A percentile compares a stretch with the other conserved stretches of the same genome.
phyloP scores from a whole-genome alignment of 2,888 invertebrate species.

The Drosophila barbarae region DNA sequence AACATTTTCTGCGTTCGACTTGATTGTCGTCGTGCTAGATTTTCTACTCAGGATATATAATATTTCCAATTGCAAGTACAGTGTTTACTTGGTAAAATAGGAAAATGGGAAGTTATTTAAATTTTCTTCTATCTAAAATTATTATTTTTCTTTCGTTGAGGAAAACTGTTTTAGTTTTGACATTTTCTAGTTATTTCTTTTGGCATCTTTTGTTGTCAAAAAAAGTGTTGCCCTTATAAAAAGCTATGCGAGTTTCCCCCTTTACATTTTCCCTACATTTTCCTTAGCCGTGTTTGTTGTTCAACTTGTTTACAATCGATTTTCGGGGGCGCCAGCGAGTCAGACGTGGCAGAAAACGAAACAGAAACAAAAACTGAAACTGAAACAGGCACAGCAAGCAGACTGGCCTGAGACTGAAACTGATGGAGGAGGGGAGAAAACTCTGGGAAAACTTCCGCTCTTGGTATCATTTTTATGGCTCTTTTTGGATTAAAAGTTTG shows the following conservation, averaged over 20 bases:
- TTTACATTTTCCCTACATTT: slow-evolving; percentile 11
- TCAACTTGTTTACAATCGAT: slow-evolving; percentile 74
- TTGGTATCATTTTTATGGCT: slow-evolving; percentile 65
- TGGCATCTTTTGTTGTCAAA: slow-evolving; percentile 3
- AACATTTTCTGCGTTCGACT: slow-evolving; percentile 6
- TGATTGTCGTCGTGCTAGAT: slow-evolving; percentile 18
- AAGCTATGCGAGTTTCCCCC: slow-evolving; percentile 12
- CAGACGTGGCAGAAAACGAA: slow-evolving; percentile 44
- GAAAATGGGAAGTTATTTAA: too few species aligned
- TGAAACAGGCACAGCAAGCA: slow-evolving; percentile 8
- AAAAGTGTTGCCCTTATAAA: slow-evolving; percentile 5
- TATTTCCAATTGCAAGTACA: slow-evolving; percentile 15
- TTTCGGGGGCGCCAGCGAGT: slow-evolving; percentile 73
- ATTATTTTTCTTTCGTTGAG: background rate
- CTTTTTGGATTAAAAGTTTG: slow-evolving; percentile 65
- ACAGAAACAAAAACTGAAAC: slow-evolving; percentile 21
- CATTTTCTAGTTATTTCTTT: slow-evolving; percentile 5
- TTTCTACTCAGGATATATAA: slow-evolving; percentile 16
- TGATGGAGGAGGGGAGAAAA: slow-evolving; percentile 15
- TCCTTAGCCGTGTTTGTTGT: slow-evolving; percentile 39
- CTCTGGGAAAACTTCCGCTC: slow-evolving; percentile 36
- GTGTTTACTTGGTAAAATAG: background rate
- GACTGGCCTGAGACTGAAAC: slow-evolving; percentile 3
- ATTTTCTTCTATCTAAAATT: background rate
- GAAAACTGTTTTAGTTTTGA: background rate